phyloP scores from a whole-genome alignment of 2,113 vertebrate genomes.

The Lycaon pictus region DNA sequence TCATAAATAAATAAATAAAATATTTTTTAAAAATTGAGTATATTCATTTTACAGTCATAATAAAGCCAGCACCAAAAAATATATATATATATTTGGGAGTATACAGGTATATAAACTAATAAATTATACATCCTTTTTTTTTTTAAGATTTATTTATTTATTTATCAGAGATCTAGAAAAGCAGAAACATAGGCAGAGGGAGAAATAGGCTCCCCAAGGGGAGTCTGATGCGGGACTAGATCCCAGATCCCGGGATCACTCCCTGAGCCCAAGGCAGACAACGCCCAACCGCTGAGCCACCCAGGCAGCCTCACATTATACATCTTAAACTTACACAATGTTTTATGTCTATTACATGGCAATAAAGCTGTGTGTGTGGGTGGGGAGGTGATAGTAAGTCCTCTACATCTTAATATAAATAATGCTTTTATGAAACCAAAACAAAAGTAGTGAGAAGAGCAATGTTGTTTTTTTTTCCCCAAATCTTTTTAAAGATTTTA shows the following conservation, averaged over 20 bases:
- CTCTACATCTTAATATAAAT: not conserved
- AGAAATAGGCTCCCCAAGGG: too few species aligned
- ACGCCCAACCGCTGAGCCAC: too few species aligned
- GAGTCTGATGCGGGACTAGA: too few species aligned
- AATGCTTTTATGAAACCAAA: not conserved
- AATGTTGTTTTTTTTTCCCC: not conserved
- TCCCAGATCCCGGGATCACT: too few species aligned
- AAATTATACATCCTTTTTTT: not conserved
- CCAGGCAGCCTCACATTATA: not conserved
- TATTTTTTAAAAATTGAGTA: not conserved
- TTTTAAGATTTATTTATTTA: too few species aligned
- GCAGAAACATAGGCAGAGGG: too few species aligned
- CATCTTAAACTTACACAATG: not conserved
- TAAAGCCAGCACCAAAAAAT: not conserved
- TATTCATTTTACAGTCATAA: not conserved
- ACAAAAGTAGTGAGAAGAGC: constrained; percentile 6
- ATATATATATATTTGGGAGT: not conserved
- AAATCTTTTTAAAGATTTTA: not conserved
- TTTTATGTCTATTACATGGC: not conserved
- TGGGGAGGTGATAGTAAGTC: not conserved
- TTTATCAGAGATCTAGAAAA: too few species aligned
- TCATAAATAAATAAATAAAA: too few species aligned
- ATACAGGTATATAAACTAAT: not conserved
- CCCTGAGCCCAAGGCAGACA: too few species aligned
- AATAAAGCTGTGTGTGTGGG: not conserved